Evolutionary conservation across 2,113 vertebrate species (phyloP), one percentile per base, ranked within the genome.

Genomic region (Apus apus): DNA sequence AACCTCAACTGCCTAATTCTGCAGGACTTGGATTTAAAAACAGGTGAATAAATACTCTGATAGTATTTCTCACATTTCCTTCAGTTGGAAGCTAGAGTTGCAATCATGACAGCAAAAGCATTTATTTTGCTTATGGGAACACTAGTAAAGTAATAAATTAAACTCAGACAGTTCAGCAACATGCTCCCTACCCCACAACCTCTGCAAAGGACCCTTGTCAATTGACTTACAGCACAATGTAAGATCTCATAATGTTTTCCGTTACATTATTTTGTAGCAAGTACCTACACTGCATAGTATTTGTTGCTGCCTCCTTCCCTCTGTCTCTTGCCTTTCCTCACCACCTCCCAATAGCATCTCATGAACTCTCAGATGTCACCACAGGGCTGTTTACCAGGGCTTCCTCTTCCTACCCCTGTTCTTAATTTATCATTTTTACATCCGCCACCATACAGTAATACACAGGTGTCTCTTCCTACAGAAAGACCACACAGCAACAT

Each of bases 81-180:
- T 94, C 34, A 20, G 15, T 25, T 67, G 22, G 19, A 89, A 92
- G 91, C 46, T 17, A 17, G n/a, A 94, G 48, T 26, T 71, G 50
- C 57, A 85, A 67, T 21, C 8, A 2, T 12, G 29, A 87, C 12
- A 89, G 74, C 20, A 71, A 64, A 46, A 87, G 11, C 66, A 89
- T 82, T 87, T 79, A 57, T 48, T 95, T 78, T 89, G 21, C 54
- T 85, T 93, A 54, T 17, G 46, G 77, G 45, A 94, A 87, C 50
- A 61, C 20, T 18, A 79, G 58, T 34, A 76, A 79, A 64, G 58
- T n/a, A 51, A n/a, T 64, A 89, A 89, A 94, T 72, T 85, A 90
- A 84, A 77, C 19, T n/a, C 25, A 76, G 34, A 32, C 54, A 56
- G 50, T 62, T 83, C n/a, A 75, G 27, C 54, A 85, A 48, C 21